A percentile compares a stretch with the other conserved stretches of the same genome.
Evolutionary conservation across 2,113 vertebrate genomes (phyloP).

Genomic region (Cyprinus carpio): DNA sequence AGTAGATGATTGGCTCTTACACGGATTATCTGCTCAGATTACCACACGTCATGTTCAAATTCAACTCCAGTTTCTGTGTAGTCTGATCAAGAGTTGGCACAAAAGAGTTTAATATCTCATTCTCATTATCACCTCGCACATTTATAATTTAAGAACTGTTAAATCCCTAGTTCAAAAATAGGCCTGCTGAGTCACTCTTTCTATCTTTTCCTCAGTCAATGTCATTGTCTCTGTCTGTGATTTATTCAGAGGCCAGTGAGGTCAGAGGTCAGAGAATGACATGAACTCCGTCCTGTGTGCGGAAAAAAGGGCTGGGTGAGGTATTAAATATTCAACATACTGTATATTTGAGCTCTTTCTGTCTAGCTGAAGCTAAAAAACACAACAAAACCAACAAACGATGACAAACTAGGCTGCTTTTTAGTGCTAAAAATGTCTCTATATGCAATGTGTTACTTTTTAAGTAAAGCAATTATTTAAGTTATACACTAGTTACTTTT

Average conservation of each 20-base stretch:
- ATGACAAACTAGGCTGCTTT: background rate
- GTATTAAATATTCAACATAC: background rate
- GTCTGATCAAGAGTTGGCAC: background rate
- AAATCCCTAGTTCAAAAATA: background rate
- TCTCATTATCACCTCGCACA: background rate
- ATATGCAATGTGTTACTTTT: background rate
- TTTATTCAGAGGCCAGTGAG: background rate
- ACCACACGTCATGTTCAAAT: background rate
- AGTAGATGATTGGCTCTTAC: slow-evolving; percentile 3
- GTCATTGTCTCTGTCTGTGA: background rate
- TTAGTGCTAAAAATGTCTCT: background rate
- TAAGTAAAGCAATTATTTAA: background rate
- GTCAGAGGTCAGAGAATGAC: background rate
- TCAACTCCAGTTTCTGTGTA: background rate
- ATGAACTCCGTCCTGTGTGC: background rate
- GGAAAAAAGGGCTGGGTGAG: background rate
- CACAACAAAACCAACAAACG: background rate
- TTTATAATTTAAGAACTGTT: background rate
- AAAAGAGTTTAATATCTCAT: background rate
- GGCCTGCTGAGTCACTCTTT: background rate
- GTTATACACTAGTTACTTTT: background rate
- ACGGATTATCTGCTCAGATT: background rate
- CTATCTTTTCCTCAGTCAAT: background rate
- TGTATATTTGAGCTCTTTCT: background rate
- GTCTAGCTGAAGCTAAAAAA: background rate